Conservation (phyloP, 2,797 vertebrate species). For the Aldrovandia affinis region DNA sequence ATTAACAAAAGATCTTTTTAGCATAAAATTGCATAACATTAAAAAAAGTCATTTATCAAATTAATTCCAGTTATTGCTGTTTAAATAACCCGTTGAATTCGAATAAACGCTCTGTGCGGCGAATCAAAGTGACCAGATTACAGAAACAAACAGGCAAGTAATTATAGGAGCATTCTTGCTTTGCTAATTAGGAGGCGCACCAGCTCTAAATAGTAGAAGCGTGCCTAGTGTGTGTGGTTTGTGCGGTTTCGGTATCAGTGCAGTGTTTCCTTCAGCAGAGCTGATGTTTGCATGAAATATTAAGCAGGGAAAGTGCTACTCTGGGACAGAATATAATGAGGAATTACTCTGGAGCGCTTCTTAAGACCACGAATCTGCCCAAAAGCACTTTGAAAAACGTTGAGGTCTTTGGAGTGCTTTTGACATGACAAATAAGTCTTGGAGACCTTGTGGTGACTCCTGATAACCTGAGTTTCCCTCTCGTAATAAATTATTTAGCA, state of each 20-base stretch:
- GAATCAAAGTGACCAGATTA: neutral
- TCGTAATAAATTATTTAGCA: too few relatives aligned
- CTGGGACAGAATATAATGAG: slow-evolving; percentile 1
- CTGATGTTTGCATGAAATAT: neutral
- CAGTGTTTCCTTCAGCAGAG: neutral
- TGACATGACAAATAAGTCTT: neutral
- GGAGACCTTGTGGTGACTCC: neutral
- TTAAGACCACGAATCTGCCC: neutral
- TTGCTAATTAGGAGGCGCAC: neutral
- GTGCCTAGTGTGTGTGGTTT: neutral
- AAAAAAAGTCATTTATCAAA: too few relatives aligned
- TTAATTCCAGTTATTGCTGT: too few relatives aligned
- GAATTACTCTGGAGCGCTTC: neutral
- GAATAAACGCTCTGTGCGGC: too few relatives aligned
- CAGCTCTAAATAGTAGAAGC: neutral
- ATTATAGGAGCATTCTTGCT: neutral
- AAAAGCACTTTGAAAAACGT: neutral
- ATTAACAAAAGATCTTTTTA: too few relatives aligned
- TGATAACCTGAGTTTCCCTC: neutral
- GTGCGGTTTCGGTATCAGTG: neutral
- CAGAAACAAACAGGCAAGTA: neutral
- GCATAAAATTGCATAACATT: too few relatives aligned
- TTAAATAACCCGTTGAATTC: too few relatives aligned
- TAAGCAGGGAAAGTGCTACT: neutral
- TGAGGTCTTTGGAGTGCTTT: neutral